Evolutionary conservation across 2,113 vertebrate species (phyloP).

Genomic region (Bubo scandiacus): DNA sequence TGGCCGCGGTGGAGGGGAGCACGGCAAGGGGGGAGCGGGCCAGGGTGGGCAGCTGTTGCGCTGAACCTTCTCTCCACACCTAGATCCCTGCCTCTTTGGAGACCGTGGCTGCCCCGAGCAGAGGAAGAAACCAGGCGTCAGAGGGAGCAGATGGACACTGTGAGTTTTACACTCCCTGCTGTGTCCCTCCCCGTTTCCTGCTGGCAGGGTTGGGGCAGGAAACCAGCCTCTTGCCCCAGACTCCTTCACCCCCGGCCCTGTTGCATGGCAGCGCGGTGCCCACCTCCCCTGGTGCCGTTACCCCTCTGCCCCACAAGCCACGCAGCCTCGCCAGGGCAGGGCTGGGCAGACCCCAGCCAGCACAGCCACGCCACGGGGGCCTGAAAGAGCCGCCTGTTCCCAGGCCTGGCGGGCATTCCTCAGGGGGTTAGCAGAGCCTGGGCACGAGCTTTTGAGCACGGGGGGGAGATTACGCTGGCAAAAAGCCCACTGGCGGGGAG

Average conservation of each 20-base stretch:
- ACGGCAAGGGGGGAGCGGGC: background rate
- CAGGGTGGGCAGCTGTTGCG: rapidly evolving
- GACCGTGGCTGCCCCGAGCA: conserved; percentile 77
- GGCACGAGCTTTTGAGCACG: background rate
- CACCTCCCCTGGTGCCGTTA: background rate
- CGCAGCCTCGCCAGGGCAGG: background rate
- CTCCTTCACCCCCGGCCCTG: background rate
- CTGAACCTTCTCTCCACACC: background rate
- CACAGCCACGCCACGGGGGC: rapidly evolving
- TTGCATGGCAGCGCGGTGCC: rapidly evolving
- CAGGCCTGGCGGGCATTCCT: conserved; percentile 32
- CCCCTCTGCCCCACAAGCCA: background rate
- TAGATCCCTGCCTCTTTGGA: conserved; percentile 77
- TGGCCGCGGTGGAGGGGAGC: rapidly evolving
- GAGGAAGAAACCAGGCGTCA: background rate
- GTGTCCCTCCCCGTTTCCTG: rapidly evolving
- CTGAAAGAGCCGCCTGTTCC: background rate
- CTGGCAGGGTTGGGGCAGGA: no score
- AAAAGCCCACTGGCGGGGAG: background rate
- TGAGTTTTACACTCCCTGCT: conserved; percentile 60
- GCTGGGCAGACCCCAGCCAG: background rate
- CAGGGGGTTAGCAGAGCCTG: conserved; percentile 3
- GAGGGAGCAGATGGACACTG: conserved; percentile 18
- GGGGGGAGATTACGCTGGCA: conserved; percentile 22
- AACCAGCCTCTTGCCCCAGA: background rate